Evolutionary conservation across 2,113 vertebrate species (phyloP).

Genomic region (Mola mola): DNA sequence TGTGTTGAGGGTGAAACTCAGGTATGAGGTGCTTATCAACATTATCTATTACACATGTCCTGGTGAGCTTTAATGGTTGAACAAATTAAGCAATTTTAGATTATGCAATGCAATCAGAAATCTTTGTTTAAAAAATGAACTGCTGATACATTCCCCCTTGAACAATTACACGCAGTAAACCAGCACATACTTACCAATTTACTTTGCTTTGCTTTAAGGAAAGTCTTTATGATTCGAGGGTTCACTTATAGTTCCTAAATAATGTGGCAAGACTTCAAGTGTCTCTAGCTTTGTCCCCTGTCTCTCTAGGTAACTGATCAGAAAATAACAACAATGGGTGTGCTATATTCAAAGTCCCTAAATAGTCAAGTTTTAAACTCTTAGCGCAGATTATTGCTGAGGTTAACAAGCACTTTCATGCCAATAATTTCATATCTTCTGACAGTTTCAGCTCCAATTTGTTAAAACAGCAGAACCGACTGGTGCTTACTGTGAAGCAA

Average conservation of each 20-base stretch:
- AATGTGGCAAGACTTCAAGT: not conserved
- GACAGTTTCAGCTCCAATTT: not conserved
- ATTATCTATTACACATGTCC: slow-evolving; percentile 26
- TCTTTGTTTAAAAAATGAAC: slow-evolving; percentile 23
- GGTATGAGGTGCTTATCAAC: slow-evolving; percentile 32
- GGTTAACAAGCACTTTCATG: not conserved
- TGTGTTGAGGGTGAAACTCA: slow-evolving; percentile 46
- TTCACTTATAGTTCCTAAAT: not conserved
- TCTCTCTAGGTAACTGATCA: not conserved
- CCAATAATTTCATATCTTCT: not conserved
- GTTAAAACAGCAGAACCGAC: not conserved
- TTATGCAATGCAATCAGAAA: slow-evolving; percentile 41
- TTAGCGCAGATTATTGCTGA: not conserved
- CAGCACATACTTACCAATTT: slow-evolving; percentile 32
- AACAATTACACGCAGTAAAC: slow-evolving; percentile 34
- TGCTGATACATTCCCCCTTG: slow-evolving; percentile 10
- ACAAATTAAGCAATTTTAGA: slow-evolving; percentile 26
- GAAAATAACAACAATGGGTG: not conserved
- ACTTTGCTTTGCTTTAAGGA: slow-evolving; percentile 22
- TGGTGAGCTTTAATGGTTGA: slow-evolving; percentile 9
- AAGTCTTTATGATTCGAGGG: slow-evolving; percentile 13
- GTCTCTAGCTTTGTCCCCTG: slow-evolving; percentile 9
- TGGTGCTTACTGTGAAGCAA: not conserved
- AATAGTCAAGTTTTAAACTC: not conserved
- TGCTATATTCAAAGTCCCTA: not conserved